A percentile compares a stretch with the other conserved stretches of the same genome.
Evolutionary conservation across 2,888 invertebrate species (phyloP).

Genomic region (Aspidapion aeneum): DNA sequence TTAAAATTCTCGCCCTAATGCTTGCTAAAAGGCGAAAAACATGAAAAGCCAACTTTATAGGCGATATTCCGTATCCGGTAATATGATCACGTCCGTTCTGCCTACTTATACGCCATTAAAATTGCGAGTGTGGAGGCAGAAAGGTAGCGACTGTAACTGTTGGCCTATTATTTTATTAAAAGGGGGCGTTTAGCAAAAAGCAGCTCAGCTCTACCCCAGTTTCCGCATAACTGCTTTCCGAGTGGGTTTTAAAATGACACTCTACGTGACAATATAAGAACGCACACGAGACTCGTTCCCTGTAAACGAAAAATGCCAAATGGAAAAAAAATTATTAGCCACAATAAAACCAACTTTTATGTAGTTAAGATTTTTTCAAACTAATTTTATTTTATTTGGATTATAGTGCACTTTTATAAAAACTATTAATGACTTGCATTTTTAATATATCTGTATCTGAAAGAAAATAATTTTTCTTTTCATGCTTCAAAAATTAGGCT

Average conservation of each 20-base stretch:
- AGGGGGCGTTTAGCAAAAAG: neutral
- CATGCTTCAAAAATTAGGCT: too few relatives aligned
- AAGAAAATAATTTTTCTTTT: too few relatives aligned
- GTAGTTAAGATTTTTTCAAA: too few relatives aligned
- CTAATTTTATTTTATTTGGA: too few relatives aligned
- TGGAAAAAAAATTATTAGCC: too few relatives aligned
- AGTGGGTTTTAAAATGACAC: neutral
- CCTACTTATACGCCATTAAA: neutral
- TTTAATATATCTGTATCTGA: too few relatives aligned
- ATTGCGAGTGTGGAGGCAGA: neutral
- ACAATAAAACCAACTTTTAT: too few relatives aligned
- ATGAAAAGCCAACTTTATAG: neutral
- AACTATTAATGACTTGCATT: too few relatives aligned
- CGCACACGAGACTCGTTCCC: too few relatives aligned
- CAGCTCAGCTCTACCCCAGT: neutral
- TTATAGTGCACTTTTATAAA: too few relatives aligned
- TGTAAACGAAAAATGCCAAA: too few relatives aligned
- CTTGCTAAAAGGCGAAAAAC: neutral
- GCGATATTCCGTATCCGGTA: neutral
- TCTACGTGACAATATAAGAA: neutral
- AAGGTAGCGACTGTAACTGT: neutral
- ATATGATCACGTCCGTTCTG: neutral
- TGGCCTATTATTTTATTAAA: neutral
- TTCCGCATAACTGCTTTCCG: neutral
- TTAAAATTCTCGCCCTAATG: neutral